phyloP scores from a whole-genome alignment of 2,113 vertebrate genomes.

The Coptodon rendalli region DNA sequence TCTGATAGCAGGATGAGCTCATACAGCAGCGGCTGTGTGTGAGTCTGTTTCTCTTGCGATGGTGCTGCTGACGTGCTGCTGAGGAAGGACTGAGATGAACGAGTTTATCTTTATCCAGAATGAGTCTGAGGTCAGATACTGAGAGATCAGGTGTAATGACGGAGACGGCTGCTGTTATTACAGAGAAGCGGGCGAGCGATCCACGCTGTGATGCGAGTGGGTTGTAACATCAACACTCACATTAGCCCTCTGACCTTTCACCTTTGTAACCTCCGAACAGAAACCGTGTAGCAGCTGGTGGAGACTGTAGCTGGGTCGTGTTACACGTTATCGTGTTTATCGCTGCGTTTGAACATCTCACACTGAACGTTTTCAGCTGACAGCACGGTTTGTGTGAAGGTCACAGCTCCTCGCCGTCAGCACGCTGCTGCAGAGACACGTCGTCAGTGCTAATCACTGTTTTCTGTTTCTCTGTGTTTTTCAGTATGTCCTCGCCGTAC shows the following conservation, averaged over 20 bases:
- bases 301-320: neutral
- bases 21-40: neutral
- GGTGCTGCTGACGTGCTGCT: neutral
- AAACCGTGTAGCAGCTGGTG: neutral
- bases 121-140: neutral
- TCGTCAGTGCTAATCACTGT: neutral
- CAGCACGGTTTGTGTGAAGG: neutral
- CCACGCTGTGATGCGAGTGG: neutral
- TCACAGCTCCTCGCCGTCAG: neutral
- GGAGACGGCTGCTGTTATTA: neutral
- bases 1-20: neutral
- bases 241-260: neutral
- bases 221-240: neutral
- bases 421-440: neutral
- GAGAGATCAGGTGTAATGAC: rapidly evolving
- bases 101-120: rapidly evolving
- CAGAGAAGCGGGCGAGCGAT: neutral
- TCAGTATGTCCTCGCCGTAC: constrained; percentile 37
- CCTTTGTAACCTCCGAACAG: neutral
- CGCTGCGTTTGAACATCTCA: neutral
- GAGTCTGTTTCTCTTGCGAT: neutral
- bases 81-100: rapidly evolving
- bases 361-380: neutral
- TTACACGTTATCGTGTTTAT: neutral
- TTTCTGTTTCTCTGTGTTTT: neutral